Evolutionary conservation across 2,888 invertebrate genomes (phyloP), one percentile per base, ranked within the genome.

Genomic region (Coecobrya sp.): DNA sequence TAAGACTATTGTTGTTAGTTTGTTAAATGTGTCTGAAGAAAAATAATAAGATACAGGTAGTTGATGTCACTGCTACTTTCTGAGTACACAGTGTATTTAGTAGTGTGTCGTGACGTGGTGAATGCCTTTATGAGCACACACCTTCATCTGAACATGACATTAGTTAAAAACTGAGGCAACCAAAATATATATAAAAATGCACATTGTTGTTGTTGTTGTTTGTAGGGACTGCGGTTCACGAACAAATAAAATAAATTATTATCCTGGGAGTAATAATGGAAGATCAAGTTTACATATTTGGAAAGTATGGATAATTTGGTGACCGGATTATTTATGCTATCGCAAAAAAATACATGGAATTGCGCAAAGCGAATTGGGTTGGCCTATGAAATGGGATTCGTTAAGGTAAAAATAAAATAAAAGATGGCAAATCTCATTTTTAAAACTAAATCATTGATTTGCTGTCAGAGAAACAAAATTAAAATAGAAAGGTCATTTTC

Each of bases 241-340:
- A 42, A 36, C 0, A n/a, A 70, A 42, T 42, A 4, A 70, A 70
- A 19, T 70, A 5, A 30, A 0, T 30, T 68, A 70, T 42, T 42
- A 42, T 22, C 42, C 27, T 30, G 42, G 36, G 42, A 70, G 42
- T 13, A 42, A 49, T 49, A 76, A 76, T 25, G 81, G 55, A 81
- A 81, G 81, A 81, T 81, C 81, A 81, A 81, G 81, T 81, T 81
- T 81, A 81, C 30, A 0, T 30, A 59, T 49, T 49, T 49, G n/a
- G 7, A 16, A 52, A 4, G 25, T 49, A 49, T 25, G n/a, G 79
- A 70, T 70, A 0, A 42, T 65, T 8, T 25, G 36, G 36, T 25
- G 27, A 65, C 8, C 11, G 22, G 19, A 10, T 19, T 19, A 19
- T 55, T n/a, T 19, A 1, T 4, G 52, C 19, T 5, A 55, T 1